Evolutionary conservation across 2,888 invertebrate species (phyloP).

Genomic region (Hesperia comma): DNA sequence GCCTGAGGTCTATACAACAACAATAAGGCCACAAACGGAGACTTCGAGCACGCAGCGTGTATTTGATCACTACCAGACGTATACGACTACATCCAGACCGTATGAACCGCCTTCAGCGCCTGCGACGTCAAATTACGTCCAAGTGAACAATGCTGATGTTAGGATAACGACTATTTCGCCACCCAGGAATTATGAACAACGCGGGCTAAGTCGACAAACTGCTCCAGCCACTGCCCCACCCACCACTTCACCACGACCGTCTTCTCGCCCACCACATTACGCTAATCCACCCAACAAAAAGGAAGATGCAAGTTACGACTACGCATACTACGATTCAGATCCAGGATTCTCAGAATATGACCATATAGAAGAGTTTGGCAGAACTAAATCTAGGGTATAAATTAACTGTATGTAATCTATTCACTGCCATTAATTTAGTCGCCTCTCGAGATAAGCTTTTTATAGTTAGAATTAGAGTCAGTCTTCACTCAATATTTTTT

Average conservation of each 20-base stretch:
- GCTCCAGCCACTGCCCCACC: constrained; percentile 50
- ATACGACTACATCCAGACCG: constrained; percentile 74
- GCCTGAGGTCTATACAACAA: constrained; percentile 62
- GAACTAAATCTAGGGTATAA: constrained; percentile 80
- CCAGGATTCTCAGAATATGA: constrained; percentile 84
- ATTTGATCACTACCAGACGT: constrained; percentile 71
- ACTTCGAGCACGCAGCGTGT: constrained; percentile 63
- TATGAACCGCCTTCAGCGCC: constrained; percentile 52
- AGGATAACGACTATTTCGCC: constrained; percentile 56
- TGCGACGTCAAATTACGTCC: constrained; percentile 48
- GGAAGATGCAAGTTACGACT: constrained; percentile 90
- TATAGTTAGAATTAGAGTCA: constrained; percentile 22
- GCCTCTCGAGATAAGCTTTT: constrained; percentile 66
- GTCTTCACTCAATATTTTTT: constrained; percentile 10
- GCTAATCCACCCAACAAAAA: constrained; percentile 81
- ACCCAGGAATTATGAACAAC: constrained; percentile 55
- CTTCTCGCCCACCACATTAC: constrained; percentile 57
- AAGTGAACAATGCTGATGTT: constrained; percentile 50
- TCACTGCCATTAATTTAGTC: constrained; percentile 79
- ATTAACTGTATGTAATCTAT: constrained; percentile 49
- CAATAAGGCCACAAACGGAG: constrained; percentile 59
- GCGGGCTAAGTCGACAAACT: constrained; percentile 54
- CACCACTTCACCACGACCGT: constrained; percentile 47
- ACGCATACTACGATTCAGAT: constrained; percentile 92
- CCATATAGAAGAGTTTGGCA: constrained; percentile 86